These are phyloP conservation scores for Eospalax fontanierii DNA, from an alignment of 2,797 vertebrate species.

Conservation along the genomic window DNA sequence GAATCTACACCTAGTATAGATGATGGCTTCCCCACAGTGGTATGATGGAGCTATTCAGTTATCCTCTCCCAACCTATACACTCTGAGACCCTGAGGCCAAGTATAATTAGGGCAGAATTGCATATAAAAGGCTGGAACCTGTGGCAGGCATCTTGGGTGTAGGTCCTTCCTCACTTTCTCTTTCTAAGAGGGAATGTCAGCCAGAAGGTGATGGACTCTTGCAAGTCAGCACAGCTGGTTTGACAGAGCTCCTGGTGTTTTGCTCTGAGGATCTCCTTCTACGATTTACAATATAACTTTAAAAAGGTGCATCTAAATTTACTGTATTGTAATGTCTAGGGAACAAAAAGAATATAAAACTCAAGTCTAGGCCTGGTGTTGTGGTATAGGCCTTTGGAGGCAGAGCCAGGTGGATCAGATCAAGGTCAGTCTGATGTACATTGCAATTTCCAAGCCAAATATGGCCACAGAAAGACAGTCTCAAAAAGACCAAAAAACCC, in stretches of 20 bases:
- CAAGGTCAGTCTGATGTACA: too few species aligned
- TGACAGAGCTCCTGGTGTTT: neutral
- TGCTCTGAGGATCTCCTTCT: neutral
- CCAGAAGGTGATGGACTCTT: neutral
- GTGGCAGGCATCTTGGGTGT: too few species aligned
- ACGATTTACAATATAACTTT: neutral
- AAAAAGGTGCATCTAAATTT: neutral
- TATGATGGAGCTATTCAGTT: neutral
- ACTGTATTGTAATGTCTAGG: neutral
- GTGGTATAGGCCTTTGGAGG: too few species aligned
- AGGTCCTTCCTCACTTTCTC: neutral
- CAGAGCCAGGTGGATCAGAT: too few species aligned
- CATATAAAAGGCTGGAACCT: neutral
- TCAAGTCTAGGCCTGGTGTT: too few species aligned
- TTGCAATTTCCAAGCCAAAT: too few species aligned
- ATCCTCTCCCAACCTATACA: neutral
- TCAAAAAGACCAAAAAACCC: too few species aligned
- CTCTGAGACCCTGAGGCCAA: neutral
- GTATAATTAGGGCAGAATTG: neutral
- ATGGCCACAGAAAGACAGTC: too few species aligned
- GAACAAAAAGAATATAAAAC: constrained; percentile 8
- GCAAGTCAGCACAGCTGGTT: too few species aligned
- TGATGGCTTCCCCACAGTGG: neutral
- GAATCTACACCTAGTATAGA: neutral
- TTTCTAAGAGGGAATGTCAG: neutral